Evolutionary conservation across 1,140 invertebrate genomes (phyloP), one percentile per base, ranked within the genome.

Genomic region (Aphelenchoides avenae): DNA sequence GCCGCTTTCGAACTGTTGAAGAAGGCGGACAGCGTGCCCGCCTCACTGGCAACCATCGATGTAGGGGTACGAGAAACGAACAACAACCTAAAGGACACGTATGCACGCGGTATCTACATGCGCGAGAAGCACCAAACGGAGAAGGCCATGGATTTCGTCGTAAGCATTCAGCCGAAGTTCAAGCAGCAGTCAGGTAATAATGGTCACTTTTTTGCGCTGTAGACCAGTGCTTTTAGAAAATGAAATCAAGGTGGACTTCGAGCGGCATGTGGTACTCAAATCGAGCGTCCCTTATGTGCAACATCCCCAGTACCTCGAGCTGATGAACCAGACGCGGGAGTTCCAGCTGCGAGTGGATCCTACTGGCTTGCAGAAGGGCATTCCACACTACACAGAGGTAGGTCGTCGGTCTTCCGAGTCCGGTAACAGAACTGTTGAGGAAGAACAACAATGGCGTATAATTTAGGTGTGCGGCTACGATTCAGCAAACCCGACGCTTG

Each of bases 101-200:
- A 41, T 15, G n/a, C n/a, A 33, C 89, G 90, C 78, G 91, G 91
- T 3, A 87, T 97, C 63, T 88, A 93, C 73, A 79, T 96, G 20
- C 80, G 91, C 54, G 84, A 85, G 26, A 81, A 84, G 15, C 82
- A 85, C 43, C 82, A 85, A 46, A 60, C 79, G 7, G 44, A 52
- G 9, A 75, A 68, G 52, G 83, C 85, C 13, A 81, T 83, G 27
- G 88, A 93, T 68, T 83, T 83, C 57, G 81, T 81, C 40, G 81
- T 95, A n/a, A 83, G 80, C 6, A 83, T 96, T 9, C 88, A 93
- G 77, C 91, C 92, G 0, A 78, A 85, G 36, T 92, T 91, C 71
- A 80, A 87, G 50, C 83, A 88, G 71, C 81, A 81, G 27, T 82
- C 85, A 63, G 81, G 85, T 73, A 80, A n/a, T n/a, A n/a, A n/a